phyloP scores from a whole-genome alignment of 2,797 vertebrate genomes.

The Catostomus latipinnis region DNA sequence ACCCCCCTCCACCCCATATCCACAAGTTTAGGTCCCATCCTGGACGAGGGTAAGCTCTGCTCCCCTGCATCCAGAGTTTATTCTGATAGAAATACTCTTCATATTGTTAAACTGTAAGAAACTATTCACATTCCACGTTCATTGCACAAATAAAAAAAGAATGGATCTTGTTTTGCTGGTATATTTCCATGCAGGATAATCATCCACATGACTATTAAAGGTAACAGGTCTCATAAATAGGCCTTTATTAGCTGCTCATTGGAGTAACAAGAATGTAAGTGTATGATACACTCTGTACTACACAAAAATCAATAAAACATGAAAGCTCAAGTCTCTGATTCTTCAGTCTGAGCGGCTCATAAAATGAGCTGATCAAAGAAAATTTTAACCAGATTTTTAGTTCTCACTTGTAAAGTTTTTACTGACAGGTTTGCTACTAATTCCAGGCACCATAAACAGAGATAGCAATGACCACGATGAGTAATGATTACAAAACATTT shows the following conservation, averaged over 20 bases:
- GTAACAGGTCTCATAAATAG: slow-evolving; percentile 55
- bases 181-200: slow-evolving; percentile 21
- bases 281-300: slow-evolving; percentile 18
- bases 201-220: slow-evolving; percentile 47
- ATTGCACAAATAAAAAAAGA: slow-evolving; percentile 19
- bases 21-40: no score
- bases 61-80: no score
- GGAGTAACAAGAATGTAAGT: slow-evolving; percentile 34
- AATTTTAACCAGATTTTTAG: slow-evolving; percentile 16
- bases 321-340: slow-evolving; percentile 31
- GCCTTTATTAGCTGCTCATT: slow-evolving; percentile 50
- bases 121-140: slow-evolving; percentile 9
- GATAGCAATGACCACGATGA: background rate
- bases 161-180: slow-evolving; percentile 24
- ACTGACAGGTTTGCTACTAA: background rate
- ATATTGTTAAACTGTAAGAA: background rate
- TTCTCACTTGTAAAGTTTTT: background rate
- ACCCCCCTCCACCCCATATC: no score
- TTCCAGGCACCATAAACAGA: background rate
- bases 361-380: slow-evolving; percentile 26
- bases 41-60: no score
- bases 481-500: no score
- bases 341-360: slow-evolving; percentile 7
- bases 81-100: background rate
- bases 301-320: slow-evolving; percentile 47